These are phyloP conservation scores for Pholis gunnellus DNA, from an alignment of 2,113 vertebrate species.

Conservation along the genomic window DNA sequence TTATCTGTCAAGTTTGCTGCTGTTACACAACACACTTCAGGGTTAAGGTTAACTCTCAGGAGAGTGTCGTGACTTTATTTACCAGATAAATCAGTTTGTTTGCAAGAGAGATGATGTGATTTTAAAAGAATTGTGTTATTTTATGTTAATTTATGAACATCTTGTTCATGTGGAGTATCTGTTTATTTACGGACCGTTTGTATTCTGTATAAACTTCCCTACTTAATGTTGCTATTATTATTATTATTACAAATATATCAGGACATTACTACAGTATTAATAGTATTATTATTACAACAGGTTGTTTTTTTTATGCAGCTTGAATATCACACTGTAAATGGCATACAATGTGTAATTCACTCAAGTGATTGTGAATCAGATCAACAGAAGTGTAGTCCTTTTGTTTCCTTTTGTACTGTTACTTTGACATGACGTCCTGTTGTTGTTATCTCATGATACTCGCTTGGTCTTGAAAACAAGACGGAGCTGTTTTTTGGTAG, in stretches of 20 bases:
- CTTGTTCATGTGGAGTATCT: constrained; percentile 15
- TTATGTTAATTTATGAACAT: constrained; percentile 60
- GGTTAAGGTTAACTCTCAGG: constrained; percentile 71
- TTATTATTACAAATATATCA: not conserved
- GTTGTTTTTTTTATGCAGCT: not conserved
- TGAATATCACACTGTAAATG: not conserved
- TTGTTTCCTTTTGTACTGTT: not conserved
- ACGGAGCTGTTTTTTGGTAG: not conserved
- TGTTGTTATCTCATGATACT: constrained; percentile 21
- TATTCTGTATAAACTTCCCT: not conserved
- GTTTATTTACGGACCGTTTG: constrained; percentile 27
- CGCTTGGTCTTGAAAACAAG: not conserved
- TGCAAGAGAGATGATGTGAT: constrained; percentile 11
- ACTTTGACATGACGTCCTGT: not conserved
- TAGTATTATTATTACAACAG: not conserved
- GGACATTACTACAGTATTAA: not conserved
- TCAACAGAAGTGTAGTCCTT: not conserved
- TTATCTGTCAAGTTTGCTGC: constrained; percentile 74
- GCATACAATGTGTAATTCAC: not conserved
- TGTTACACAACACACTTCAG: constrained; percentile 73
- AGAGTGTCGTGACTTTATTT: constrained; percentile 69
- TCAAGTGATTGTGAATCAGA: not conserved
- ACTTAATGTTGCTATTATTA: not conserved
- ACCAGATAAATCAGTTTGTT: constrained; percentile 60
- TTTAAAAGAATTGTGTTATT: constrained; percentile 27